phyloP scores from a whole-genome alignment of 1,140 invertebrate species.

The Dufourea novaeangliae region DNA sequence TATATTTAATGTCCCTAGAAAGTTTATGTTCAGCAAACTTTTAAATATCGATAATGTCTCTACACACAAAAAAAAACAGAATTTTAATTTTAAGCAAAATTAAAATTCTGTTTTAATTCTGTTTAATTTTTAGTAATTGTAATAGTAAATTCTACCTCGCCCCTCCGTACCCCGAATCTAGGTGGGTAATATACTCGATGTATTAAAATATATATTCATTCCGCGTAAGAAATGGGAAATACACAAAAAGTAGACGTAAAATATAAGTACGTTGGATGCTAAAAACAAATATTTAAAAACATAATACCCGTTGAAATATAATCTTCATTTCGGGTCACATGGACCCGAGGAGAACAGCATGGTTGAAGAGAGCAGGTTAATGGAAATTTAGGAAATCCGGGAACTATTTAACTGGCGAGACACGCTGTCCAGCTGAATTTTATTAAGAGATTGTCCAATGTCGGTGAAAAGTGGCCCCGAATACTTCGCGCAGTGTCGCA shows the following conservation, averaged over 20 bases:
- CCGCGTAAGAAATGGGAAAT: no score
- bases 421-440: background rate
- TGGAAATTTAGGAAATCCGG: conserved; percentile 1
- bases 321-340: no score
- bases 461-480: background rate
- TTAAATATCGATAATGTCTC: background rate
- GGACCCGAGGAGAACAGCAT: no score
- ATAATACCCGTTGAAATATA: no score
- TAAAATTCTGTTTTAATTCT: no score
- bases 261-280: no score
- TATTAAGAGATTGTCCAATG: background rate
- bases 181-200: no score
- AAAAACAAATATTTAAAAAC: no score
- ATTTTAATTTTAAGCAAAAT: background rate
- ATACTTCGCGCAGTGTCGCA: background rate
- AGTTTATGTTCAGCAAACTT: background rate
- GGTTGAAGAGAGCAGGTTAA: no score
- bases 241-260: no score
- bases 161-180: background rate
- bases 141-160: background rate
- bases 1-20: background rate
- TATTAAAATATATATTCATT: no score
- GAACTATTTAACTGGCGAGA: background rate
- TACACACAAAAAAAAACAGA: background rate
- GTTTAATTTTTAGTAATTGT: no score